Conservation (phyloP, 2,888 invertebrate genomes). For the Phymatocera aterrima region DNA sequence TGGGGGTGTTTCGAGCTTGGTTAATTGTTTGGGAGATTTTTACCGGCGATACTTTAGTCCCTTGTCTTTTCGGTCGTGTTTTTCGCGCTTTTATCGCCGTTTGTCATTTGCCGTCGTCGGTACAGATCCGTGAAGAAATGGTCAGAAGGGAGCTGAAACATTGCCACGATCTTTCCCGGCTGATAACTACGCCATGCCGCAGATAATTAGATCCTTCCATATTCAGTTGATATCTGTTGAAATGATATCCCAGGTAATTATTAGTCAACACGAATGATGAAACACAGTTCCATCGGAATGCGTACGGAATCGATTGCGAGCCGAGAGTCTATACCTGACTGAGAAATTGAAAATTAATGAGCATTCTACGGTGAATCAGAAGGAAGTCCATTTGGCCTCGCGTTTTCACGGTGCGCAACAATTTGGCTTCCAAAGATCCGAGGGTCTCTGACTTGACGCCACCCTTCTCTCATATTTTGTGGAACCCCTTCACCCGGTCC, state of each 20-base stretch:
- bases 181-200: neutral
- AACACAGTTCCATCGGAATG: neutral
- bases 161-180: neutral
- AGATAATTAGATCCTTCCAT: neutral
- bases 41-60: slow-evolving; percentile 56
- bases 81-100: slow-evolving; percentile 11
- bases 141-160: neutral
- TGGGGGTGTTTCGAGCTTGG: slow-evolving; percentile 64
- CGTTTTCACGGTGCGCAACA: slow-evolving; percentile 41
- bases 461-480: slow-evolving; percentile 41
- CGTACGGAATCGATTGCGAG: neutral
- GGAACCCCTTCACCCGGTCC: slow-evolving; percentile 39
- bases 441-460: slow-evolving; percentile 30
- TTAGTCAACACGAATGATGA: neutral
- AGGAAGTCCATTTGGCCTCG: slow-evolving; percentile 20
- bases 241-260: neutral
- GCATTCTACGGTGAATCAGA: neutral
- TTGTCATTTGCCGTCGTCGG: neutral
- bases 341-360: slow-evolving; percentile 12
- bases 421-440: slow-evolving; percentile 36
- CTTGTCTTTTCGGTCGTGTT: slow-evolving; percentile 30
- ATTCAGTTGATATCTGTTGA: neutral
- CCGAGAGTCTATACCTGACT: neutral
- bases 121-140: neutral
- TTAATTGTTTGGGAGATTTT: slow-evolving; percentile 71